These are phyloP conservation scores for Pyrocephalus nanus DNA, from an alignment of 2,797 vertebrate species.

Conservation along the genomic window DNA sequence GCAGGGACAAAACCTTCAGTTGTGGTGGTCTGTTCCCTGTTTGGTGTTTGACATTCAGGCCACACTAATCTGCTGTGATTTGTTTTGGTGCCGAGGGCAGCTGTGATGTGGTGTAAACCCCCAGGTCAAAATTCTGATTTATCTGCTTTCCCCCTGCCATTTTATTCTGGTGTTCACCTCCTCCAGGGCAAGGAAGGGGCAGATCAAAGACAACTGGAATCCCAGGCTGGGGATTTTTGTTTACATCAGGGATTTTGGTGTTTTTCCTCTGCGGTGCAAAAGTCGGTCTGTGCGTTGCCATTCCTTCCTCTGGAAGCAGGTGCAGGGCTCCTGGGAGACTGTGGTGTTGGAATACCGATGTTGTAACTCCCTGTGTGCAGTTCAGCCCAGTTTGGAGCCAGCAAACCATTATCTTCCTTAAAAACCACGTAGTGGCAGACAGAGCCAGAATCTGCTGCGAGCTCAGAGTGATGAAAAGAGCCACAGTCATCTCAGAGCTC, in stretches of 20 bases:
- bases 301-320: background rate
- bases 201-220: background rate
- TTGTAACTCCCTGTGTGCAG: background rate
- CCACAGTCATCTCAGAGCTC: background rate
- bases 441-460: background rate
- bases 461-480: background rate
- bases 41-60: background rate
- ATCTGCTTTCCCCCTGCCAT: background rate
- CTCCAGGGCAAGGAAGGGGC: background rate
- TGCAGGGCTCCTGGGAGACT: background rate
- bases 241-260: background rate
- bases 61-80: background rate
- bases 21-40: background rate
- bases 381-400: background rate
- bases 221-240: background rate
- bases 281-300: background rate
- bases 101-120: background rate
- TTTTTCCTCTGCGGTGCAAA: background rate
- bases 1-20: background rate
- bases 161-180: background rate
- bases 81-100: background rate
- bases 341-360: background rate
- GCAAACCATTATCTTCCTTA: background rate
- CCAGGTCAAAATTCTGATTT: fast-evolving
- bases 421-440: background rate